Base-by-base conservation (phyloP, 2,113 vertebrate species). In the Bos indicus region DNA sequence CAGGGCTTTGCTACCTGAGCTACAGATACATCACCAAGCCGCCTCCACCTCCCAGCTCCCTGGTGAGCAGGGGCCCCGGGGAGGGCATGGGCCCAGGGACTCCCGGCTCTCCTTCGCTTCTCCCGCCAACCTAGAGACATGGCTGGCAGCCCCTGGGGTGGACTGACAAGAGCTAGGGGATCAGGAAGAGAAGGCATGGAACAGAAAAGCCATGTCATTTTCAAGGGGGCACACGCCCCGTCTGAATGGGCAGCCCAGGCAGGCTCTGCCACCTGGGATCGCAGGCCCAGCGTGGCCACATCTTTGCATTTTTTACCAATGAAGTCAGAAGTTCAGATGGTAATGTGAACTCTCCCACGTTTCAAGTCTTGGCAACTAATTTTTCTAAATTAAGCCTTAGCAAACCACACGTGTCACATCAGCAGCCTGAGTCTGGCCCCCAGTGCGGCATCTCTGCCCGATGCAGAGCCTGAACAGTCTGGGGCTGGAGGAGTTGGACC, bases 21-120 rank as follows among this genome's bases (percentile, higher is more conserved):
- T 99, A 98, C 88, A 98, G 97, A 97, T 99, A 99, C 0, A 0
- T 99, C 94, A 99, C 98, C 82, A 98, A 98, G 52, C 98, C 28
- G 0, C 81, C 98, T 0, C 93, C 60, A 0, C 98, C 98, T 89
- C 99, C 99, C 3, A 97, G 82, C 48, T 97, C 99, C n/a, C 15
- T 99, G 98, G 99, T 99, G 95, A 98, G 99, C 52, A n/a, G 15
- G 28, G 30, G 21, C 12, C 25, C 52, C 1, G 3, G 71, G 71
- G 33, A 33, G 28, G 17, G 23, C 11, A 12, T 0, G 6, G 87
- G 7, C 57, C 74, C 60, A 9, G 11, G 36, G 48, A 43, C 0
- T 13, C 25, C 74, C 2, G 5, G 43, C 10, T n/a, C 62, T 95
- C 84, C 54, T 33, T 57, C 1, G 0, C 25, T 9, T 33, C 25